Evolutionary conservation across 1,140 invertebrate genomes (phyloP).

Genomic region (Maconellicoccus hirsutus): DNA sequence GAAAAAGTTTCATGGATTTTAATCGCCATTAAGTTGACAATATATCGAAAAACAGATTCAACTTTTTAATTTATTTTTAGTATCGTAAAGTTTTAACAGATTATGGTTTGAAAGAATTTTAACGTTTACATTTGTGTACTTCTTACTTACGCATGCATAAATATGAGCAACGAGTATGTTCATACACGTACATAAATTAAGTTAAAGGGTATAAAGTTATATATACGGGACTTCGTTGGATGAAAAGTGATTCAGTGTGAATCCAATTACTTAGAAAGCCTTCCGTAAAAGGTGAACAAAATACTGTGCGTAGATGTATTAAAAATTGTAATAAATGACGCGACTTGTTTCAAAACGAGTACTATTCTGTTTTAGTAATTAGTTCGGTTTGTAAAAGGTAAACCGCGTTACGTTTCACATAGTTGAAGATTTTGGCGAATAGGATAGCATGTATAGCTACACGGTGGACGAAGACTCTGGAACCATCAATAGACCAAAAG

Average conservation of each 20-base stretch:
- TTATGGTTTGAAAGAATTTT: too few relatives aligned
- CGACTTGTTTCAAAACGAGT: neutral
- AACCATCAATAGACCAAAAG: neutral
- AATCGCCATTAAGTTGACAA: neutral
- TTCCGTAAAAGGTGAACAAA: too few relatives aligned
- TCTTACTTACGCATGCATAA: too few relatives aligned
- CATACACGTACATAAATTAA: too few relatives aligned
- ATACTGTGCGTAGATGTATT: neutral
- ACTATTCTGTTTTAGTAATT: neutral
- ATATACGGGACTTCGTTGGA: too few relatives aligned
- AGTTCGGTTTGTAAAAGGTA: neutral
- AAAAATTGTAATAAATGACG: neutral
- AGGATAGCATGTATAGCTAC: neutral
- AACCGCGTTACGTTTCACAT: constrained; percentile 2
- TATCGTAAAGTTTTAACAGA: too few relatives aligned
- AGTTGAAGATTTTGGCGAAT: neutral
- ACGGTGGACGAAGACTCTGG: too few relatives aligned
- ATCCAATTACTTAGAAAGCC: too few relatives aligned
- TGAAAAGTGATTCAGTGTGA: too few relatives aligned
- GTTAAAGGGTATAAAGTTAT: too few relatives aligned
- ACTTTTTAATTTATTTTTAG: neutral
- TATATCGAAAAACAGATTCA: neutral
- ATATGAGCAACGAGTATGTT: too few relatives aligned
- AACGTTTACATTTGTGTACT: too few relatives aligned
- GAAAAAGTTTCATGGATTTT: neutral